A percentile compares a stretch with the other conserved stretches of the same genome.
These are phyloP conservation scores for Campodea augens DNA, from an alignment of 1,140 invertebrate genomes.

Conservation along the genomic window DNA sequence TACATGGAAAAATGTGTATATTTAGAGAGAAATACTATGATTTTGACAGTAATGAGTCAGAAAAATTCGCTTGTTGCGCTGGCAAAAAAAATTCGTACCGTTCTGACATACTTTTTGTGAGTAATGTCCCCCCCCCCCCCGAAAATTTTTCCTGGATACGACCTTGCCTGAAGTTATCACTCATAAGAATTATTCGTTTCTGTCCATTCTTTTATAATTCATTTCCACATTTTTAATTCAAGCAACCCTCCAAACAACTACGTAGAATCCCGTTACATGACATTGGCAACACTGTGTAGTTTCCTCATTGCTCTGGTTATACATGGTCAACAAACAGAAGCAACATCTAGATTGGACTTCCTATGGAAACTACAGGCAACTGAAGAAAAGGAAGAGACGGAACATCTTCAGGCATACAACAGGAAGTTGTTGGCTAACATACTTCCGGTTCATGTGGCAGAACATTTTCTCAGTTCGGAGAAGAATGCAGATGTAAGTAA, in stretches of 20 bases:
- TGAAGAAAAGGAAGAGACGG: constrained; percentile 86
- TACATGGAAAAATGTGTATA: no score
- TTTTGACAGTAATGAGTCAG: no score
- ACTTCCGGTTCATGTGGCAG: constrained; percentile 79
- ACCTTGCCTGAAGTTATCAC: no score
- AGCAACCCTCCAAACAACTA: constrained; percentile 3
- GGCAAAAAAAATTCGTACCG: no score
- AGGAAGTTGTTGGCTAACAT: constrained; percentile 85
- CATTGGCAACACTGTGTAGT: constrained; percentile 37
- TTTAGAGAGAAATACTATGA: no score
- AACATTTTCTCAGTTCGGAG: constrained; percentile 71
- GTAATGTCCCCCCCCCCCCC: no score
- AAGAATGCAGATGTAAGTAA: constrained; percentile 56
- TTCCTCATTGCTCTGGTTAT: constrained; percentile 54
- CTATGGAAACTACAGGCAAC: constrained; percentile 85
- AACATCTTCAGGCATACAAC: constrained; percentile 83
- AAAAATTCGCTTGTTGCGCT: no score
- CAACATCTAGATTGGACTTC: constrained; percentile 71
- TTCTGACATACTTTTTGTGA: no score
- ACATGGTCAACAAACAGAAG: constrained; percentile 75
- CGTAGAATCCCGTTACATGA: constrained; percentile 23
- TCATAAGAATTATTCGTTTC: no score
- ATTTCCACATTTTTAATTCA: no score
- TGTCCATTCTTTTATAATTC: no score
- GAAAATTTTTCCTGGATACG: no score